Conservation (phyloP, 2,888 invertebrate species). For the Agrotis exclamationis region DNA sequence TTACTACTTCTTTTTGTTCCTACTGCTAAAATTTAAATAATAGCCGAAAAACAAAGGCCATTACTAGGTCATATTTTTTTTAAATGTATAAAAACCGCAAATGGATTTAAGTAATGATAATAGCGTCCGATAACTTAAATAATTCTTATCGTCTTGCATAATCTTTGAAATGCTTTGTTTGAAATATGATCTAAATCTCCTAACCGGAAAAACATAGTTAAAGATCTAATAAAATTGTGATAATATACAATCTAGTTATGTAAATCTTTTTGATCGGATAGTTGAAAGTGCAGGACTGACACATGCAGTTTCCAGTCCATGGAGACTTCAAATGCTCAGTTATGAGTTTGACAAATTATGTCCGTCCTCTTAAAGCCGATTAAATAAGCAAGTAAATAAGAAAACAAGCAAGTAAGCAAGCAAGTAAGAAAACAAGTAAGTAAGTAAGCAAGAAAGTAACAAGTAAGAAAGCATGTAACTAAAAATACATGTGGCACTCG, state of each 20-base stretch:
- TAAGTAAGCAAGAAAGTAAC: too few relatives aligned
- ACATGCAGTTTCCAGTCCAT: too few relatives aligned
- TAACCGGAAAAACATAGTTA: neutral
- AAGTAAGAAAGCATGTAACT: too few relatives aligned
- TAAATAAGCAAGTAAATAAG: too few relatives aligned
- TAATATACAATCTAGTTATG: neutral
- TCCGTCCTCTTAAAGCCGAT: too few relatives aligned
- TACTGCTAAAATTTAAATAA: neutral
- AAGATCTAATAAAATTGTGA: neutral
- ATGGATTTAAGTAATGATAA: neutral
- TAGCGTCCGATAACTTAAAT: neutral
- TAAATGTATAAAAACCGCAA: neutral
- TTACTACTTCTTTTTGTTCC: neutral
- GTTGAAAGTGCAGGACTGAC: neutral
- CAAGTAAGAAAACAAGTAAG: too few relatives aligned
- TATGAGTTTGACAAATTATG: too few relatives aligned
- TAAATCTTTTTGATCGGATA: neutral
- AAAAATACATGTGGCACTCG: too few relatives aligned
- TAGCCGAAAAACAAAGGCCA: neutral
- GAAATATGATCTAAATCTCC: slow-evolving; percentile 3
- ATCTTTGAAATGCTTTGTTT: slow-evolving; percentile 1
- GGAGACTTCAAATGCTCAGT: too few relatives aligned
- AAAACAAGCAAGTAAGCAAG: too few relatives aligned
- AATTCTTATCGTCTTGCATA: slow-evolving; percentile 1
- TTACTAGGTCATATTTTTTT: too few relatives aligned